Evolutionary conservation across 1,140 invertebrate genomes (phyloP).

Genomic region (Drosophila jambulina): DNA sequence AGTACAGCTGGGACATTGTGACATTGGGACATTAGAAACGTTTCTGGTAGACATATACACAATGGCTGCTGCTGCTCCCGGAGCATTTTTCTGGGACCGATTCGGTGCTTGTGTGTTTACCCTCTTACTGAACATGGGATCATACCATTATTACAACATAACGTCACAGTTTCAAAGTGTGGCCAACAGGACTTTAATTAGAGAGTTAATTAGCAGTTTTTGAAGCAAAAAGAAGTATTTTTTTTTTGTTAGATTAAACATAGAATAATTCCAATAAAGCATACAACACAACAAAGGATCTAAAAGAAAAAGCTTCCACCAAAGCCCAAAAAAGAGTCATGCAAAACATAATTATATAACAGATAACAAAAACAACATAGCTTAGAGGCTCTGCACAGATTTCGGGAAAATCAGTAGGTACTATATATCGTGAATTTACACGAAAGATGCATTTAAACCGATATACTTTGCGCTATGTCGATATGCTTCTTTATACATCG

Average conservation of each 20-base stretch:
- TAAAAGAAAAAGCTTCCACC: slow-evolving; percentile 32
- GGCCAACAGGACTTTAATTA: slow-evolving; percentile 62
- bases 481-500: no score
- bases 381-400: neutral
- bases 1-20: slow-evolving; percentile 38
- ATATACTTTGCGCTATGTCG: no score
- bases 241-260: slow-evolving; percentile 23
- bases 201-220: slow-evolving; percentile 39
- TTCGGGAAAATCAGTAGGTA: no score
- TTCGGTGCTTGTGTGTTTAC: slow-evolving; percentile 31
- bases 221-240: slow-evolving; percentile 5
- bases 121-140: slow-evolving; percentile 27
- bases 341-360: neutral
- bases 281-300: slow-evolving; percentile 14
- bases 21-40: slow-evolving; percentile 24
- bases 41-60: slow-evolving; percentile 26
- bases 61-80: slow-evolving; percentile 33
- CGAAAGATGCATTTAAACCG: no score
- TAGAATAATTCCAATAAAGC: slow-evolving; percentile 16
- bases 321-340: slow-evolving; percentile 8
- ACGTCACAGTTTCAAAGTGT: slow-evolving; percentile 83
- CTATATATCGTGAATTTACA: no score
- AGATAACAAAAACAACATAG: neutral
- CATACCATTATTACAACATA: slow-evolving; percentile 71
- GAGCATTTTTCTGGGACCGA: slow-evolving; percentile 7